Evolutionary conservation across 2,113 vertebrate genomes (phyloP).

Genomic region (Anser brachyrhynchus): DNA sequence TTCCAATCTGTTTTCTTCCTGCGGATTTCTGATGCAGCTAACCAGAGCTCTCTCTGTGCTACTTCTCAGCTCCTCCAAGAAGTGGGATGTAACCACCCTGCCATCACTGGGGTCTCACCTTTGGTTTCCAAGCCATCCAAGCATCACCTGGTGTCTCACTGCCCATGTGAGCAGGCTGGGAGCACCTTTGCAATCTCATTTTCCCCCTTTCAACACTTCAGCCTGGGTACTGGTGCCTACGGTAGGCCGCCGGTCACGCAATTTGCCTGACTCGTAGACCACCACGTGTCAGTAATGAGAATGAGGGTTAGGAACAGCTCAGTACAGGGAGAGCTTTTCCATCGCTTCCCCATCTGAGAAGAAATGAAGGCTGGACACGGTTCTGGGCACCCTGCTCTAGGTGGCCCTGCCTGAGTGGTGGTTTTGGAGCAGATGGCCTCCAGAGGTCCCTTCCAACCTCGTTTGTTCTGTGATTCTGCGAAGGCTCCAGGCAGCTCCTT

Average conservation of each 20-base stretch:
- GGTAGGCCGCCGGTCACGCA: rapidly evolving
- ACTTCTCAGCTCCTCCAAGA: not conserved
- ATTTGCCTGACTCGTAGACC: not conserved
- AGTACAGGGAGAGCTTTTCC: not conserved
- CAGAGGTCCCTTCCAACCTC: not conserved
- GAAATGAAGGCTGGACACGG: not conserved
- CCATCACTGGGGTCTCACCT: not conserved
- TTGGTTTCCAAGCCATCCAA: not conserved
- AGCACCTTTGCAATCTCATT: not conserved
- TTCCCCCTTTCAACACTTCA: not conserved
- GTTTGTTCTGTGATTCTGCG: not conserved
- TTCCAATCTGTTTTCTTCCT: slow-evolving; percentile 21
- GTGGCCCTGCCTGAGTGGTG: not conserved
- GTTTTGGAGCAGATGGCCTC: not conserved
- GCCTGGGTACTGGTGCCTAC: not conserved
- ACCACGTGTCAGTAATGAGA: not conserved
- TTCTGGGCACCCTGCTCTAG: not conserved
- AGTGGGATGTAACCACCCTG: not conserved
- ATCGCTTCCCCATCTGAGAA: not conserved
- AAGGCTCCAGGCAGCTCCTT: not conserved
- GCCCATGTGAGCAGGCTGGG: rapidly evolving
- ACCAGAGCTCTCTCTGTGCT: not conserved
- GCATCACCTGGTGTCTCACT: not conserved
- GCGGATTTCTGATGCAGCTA: not conserved
- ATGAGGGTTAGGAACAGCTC: not conserved